Evolutionary conservation across 2,888 invertebrate species (phyloP).

Genomic region (Kuschelorhynchus macadamiae): DNA sequence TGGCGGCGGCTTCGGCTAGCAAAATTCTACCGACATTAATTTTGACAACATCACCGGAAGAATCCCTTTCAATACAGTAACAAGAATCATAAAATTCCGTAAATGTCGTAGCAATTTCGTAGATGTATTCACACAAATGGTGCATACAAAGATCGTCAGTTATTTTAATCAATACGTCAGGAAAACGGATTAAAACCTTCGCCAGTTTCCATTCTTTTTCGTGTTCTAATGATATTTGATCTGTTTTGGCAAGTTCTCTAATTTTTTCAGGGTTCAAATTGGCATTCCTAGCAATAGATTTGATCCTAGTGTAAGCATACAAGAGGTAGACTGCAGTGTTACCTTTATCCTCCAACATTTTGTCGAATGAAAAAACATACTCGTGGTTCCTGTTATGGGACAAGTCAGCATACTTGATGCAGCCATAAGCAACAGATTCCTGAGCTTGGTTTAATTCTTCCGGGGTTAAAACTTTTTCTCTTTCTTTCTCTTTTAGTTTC

Average conservation of each 20-base stretch:
- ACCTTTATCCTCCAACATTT: conserved; percentile 98
- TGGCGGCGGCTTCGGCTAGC: conserved; percentile 93
- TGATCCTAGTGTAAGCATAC: conserved; percentile 94
- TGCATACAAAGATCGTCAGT: conserved; percentile 87
- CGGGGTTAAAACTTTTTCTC: conserved; percentile 71
- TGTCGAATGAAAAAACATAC: conserved; percentile 98
- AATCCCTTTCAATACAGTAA: conserved; percentile 96
- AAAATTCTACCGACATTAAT: conserved; percentile 90
- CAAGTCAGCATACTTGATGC: conserved; percentile 98
- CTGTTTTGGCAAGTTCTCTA: conserved; percentile 73
- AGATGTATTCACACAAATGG: conserved; percentile 94
- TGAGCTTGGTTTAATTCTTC: conserved; percentile 88
- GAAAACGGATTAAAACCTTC: conserved; percentile 87
- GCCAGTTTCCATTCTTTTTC: conserved; percentile 96
- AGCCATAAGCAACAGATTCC: conserved; percentile 96
- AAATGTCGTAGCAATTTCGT: conserved; percentile 93
- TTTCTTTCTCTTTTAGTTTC: conserved; percentile 86
- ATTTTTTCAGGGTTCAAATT: conserved; percentile 77
- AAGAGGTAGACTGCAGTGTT: conserved; percentile 98
- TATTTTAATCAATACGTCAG: conserved; percentile 88
- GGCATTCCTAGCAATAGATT: conserved; percentile 88
- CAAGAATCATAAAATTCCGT: conserved; percentile 98
- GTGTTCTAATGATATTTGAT: conserved; percentile 81
- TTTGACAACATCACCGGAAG: conserved; percentile 82
- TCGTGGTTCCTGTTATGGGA: conserved; percentile 94